These are phyloP conservation scores for Crotalus viridis DNA, from an alignment of 2,113 vertebrate genomes.

Conservation along the genomic window DNA sequence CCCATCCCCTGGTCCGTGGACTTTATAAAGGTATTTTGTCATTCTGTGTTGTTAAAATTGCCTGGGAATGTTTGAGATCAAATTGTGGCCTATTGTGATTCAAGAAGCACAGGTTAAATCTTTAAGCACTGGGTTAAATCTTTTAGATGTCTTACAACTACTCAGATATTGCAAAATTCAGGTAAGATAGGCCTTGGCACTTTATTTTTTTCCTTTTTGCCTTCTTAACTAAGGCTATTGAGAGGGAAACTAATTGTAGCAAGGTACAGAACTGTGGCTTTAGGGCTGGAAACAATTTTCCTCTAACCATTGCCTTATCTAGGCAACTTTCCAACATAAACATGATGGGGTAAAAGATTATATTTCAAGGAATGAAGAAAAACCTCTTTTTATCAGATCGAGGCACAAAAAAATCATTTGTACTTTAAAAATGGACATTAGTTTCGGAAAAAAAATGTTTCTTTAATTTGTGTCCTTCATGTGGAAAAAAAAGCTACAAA, in stretches of 20 bases:
- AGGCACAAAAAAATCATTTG: background rate
- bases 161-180: background rate
- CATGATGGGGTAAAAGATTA: background rate
- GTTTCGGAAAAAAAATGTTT: background rate
- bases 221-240: conserved; percentile 1
- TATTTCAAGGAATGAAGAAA: background rate
- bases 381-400: background rate
- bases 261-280: background rate
- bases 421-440: conserved; percentile 11
- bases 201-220: background rate
- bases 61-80: background rate
- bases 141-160: background rate
- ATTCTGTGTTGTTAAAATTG: background rate
- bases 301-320: background rate
- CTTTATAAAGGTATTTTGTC: too few relatives aligned
- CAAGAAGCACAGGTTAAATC: background rate
- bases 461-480: background rate
- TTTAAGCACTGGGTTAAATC: background rate
- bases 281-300: conserved; percentile 3
- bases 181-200: background rate
- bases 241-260: background rate
- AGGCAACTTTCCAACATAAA: conserved; percentile 4
- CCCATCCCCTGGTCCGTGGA: too few relatives aligned
- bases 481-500: background rate
- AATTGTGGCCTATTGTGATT: background rate